These are phyloP conservation scores for Rhagium mordax DNA, from an alignment of 2,888 invertebrate species.

Conservation along the genomic window DNA sequence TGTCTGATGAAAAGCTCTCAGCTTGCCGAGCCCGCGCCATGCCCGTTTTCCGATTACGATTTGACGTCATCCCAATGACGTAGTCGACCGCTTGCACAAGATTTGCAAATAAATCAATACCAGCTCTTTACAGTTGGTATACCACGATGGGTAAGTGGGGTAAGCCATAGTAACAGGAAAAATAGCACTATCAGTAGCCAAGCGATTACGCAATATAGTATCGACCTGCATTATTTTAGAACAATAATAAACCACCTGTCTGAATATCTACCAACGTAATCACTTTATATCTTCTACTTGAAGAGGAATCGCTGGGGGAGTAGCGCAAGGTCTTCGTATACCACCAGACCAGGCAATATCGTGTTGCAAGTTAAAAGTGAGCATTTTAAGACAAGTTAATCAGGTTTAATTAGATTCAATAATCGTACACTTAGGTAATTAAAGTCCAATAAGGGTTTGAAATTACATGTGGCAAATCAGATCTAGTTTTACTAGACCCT, in stretches of 20 bases:
- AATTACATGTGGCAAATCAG: too few relatives aligned
- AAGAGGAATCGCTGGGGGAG: not conserved
- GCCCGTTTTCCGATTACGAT: slow-evolving; percentile 41
- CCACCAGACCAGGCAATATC: too few relatives aligned
- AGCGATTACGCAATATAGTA: not conserved
- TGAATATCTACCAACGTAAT: not conserved
- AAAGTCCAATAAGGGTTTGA: too few relatives aligned
- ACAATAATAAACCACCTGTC: not conserved
- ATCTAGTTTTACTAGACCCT: too few relatives aligned
- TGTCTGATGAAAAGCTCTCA: slow-evolving; percentile 31
- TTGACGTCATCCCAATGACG: slow-evolving; percentile 55
- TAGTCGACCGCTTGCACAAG: slow-evolving; percentile 49
- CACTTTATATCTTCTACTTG: not conserved
- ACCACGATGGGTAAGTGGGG: slow-evolving; percentile 9
- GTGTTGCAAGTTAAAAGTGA: too few relatives aligned
- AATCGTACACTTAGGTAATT: too few relatives aligned
- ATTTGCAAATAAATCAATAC: slow-evolving; percentile 51
- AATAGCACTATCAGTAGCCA: slow-evolving; percentile 1
- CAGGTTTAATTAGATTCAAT: too few relatives aligned
- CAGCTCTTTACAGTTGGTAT: slow-evolving; percentile 5
- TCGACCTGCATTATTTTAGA: not conserved
- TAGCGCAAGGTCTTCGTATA: not conserved
- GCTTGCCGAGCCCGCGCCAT: slow-evolving; percentile 18
- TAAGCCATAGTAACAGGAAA: slow-evolving; percentile 17
- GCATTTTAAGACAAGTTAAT: too few relatives aligned